Percentiles rank a stretch among this genome's conserved stretches.
Evolutionary conservation across 1,140 invertebrate genomes (phyloP).

Genomic region (Linepithema humile): DNA sequence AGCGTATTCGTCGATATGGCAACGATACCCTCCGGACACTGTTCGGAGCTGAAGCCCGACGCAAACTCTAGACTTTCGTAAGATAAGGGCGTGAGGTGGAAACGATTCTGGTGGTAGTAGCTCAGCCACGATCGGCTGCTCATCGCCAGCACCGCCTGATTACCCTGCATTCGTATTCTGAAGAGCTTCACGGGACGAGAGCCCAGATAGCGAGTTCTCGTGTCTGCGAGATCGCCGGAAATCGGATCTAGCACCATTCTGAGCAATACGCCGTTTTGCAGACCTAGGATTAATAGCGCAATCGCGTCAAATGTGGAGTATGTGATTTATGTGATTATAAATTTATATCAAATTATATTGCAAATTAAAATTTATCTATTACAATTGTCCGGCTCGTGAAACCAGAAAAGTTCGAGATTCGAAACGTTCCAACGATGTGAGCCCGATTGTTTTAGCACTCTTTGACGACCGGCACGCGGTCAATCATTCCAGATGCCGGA

Average conservation of each 20-base stretch:
- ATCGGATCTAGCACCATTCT: constrained; percentile 98
- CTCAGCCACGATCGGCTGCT: constrained; percentile 99
- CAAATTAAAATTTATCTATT: not conserved
- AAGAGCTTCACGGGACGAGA: constrained; percentile 98
- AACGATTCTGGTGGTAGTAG: constrained; percentile 99
- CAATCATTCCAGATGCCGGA: too few relatives aligned
- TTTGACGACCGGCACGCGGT: too few relatives aligned
- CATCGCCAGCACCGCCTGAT: constrained; percentile 98
- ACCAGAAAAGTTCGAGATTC: too few relatives aligned
- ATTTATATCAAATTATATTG: too few relatives aligned
- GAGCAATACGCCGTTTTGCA: constrained; percentile 98
- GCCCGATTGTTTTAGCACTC: too few relatives aligned
- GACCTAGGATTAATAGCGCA: constrained; percentile 70
- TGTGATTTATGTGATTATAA: too few relatives aligned
- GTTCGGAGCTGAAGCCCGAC: constrained; percentile 98
- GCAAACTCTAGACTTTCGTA: constrained; percentile 99
- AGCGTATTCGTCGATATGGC: constrained; percentile 99
- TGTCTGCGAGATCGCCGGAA: constrained; percentile 98
- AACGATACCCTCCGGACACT: constrained; percentile 99
- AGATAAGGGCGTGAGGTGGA: constrained; percentile 97
- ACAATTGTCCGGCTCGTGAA: too few relatives aligned
- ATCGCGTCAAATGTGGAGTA: not conserved
- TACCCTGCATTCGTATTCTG: constrained; percentile 96
- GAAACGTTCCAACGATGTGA: too few relatives aligned
- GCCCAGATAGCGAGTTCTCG: constrained; percentile 97